Evolutionary conservation across 2,888 invertebrate genomes (phyloP), one percentile per base, ranked within the genome.

Genomic region (Calameuta pallipes): DNA sequence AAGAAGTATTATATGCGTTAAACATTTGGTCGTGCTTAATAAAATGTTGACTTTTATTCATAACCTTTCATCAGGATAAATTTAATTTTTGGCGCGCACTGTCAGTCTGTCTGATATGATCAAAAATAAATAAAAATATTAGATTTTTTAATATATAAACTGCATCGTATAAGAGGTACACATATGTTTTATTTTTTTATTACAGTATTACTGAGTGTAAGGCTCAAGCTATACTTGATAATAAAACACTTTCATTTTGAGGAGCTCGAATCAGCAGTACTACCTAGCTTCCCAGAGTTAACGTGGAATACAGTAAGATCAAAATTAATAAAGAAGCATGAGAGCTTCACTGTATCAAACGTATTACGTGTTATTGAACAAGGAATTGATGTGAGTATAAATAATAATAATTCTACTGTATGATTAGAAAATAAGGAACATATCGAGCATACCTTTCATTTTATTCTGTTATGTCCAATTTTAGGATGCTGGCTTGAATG

Each of bases 181-280:
- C 34, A 33, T 34, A 71, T 71, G 13, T 33, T 71, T 71, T 71
- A 71, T 56, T 56, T 56, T 9, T 2, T 56, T 56, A 23, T 56
- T 15, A 23, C 56, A 56, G 31, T 13, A 33, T 34, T 31, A 11
- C 12, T 73, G 11, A 75, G 75, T 31, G 35, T 82, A 3, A 80
- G 79, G 75, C 82, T 79, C 11, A 78, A 81, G 30, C 78, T 89
- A 33, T 37, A 30, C 15, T 80, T 12, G 13, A 73, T 85, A n/a
- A 85, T 89, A 35, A 85, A 81, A 78, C 85, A 78, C 78, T 90
- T 90, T 71, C 89, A 87, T 76, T 90, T 90, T 75, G 87, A 88
- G 33, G 90, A 90, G 80, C 79, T 90, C 30, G 89, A 90, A 74
- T 74, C 75, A 6, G 80, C 83, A 4, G 87, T 90, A 4, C 56